Conservation (phyloP, 2,113 vertebrate genomes). For the Nematolebias whitei region DNA sequence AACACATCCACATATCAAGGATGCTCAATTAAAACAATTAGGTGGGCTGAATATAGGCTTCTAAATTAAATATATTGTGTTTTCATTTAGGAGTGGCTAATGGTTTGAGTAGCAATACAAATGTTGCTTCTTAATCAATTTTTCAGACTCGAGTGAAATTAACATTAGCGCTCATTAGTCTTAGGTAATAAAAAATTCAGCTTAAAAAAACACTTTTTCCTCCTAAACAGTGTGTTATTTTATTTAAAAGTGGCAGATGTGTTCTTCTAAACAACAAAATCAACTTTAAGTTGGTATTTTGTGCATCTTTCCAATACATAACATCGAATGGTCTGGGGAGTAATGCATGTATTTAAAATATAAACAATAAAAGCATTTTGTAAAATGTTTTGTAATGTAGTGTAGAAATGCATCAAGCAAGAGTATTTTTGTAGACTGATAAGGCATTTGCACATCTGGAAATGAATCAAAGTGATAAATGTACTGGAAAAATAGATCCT, state of each 20-base stretch:
- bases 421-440: too few relatives aligned
- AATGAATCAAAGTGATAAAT: too few relatives aligned
- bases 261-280: neutral
- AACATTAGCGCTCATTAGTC: neutral
- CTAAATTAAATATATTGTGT: neutral
- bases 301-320: neutral
- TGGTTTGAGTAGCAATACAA: neutral
- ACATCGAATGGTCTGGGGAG: too few relatives aligned
- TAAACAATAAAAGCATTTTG: too few relatives aligned
- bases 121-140: neutral
- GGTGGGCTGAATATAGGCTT: neutral
- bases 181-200: neutral
- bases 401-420: too few relatives aligned
- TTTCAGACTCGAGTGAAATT: neutral
- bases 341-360: too few relatives aligned
- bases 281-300: neutral
- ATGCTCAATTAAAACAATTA: constrained; percentile 2
- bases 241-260: neutral
- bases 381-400: too few relatives aligned
- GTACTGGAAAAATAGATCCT: too few relatives aligned
- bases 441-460: too few relatives aligned
- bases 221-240: too few relatives aligned
- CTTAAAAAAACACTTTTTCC: neutral
- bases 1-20: neutral
- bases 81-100: neutral